phyloP scores from a whole-genome alignment of 2,113 vertebrate genomes.

The Phycodurus eques region DNA sequence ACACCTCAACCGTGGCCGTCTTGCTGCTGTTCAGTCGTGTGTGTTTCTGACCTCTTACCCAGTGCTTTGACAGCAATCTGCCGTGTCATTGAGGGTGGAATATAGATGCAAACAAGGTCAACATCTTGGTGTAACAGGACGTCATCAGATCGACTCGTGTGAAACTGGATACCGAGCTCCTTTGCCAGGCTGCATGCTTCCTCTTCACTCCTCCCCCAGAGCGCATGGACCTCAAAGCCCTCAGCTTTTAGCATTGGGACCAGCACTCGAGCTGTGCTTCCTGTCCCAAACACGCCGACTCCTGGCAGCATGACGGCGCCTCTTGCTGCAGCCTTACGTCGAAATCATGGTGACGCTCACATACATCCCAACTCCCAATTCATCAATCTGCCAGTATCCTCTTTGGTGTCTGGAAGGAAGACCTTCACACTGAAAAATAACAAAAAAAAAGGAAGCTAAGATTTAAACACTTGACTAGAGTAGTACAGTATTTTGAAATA shows the following conservation, averaged over 20 bases:
- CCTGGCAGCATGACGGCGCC: conserved; percentile 84
- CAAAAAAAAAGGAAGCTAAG: background rate
- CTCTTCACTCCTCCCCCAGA: conserved; percentile 93
- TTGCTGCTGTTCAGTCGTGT: background rate
- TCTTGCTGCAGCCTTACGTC: conserved; percentile 28
- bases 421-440: background rate
- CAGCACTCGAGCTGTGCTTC: conserved; percentile 86
- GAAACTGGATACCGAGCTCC: conserved; percentile 89
- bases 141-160: conserved; percentile 89
- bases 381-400: background rate
- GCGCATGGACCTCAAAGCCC: conserved; percentile 89
- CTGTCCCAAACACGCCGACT: conserved; percentile 96
- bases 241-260: conserved; percentile 89
- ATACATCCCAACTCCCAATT: conserved; percentile 3
- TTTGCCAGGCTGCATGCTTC: conserved; percentile 86
- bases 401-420: background rate
- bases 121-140: conserved; percentile 93
- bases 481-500: background rate
- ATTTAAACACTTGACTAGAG: background rate
- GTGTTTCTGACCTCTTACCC: conserved; percentile 72
- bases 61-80: conserved; percentile 96
- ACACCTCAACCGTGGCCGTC: background rate
- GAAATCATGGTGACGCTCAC: conserved; percentile 33
- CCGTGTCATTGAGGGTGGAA: conserved; percentile 90
- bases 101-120: conserved; percentile 94